Evolutionary conservation across 2,888 invertebrate genomes (phyloP).

Genomic region (Hyposoter dolosus): DNA sequence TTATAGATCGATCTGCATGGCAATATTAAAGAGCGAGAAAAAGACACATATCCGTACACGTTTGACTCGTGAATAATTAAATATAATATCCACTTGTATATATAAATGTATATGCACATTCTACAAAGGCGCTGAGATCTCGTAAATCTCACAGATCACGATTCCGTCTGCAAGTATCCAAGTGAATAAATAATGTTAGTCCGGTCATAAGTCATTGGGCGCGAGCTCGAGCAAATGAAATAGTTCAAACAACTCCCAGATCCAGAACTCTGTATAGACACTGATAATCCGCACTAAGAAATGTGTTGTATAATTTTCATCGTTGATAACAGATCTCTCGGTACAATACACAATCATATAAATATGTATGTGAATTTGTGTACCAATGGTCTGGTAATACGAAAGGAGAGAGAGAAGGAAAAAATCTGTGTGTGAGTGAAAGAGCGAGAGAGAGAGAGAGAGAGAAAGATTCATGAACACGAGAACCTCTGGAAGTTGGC

Average conservation of each 20-base stretch:
- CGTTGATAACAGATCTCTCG: constrained; percentile 43
- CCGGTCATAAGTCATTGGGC: constrained; percentile 65
- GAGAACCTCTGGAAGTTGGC: constrained; percentile 68
- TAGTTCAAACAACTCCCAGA: constrained; percentile 29
- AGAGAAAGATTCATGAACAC: constrained; percentile 7
- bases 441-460: background rate
- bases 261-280: constrained; percentile 29
- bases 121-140: constrained; percentile 45
- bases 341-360: constrained; percentile 24
- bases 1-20: constrained; percentile 41
- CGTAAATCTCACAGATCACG: constrained; percentile 63
- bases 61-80: constrained; percentile 16
- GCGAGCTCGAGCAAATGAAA: constrained; percentile 54
- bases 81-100: constrained; percentile 1
- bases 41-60: background rate
- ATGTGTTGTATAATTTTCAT: constrained; percentile 14
- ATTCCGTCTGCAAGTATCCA: constrained; percentile 50
- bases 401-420: background rate
- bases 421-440: background rate
- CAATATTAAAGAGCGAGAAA: constrained; percentile 15
- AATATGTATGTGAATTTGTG: background rate
- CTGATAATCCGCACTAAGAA: constrained; percentile 21
- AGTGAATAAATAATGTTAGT: constrained; percentile 62
- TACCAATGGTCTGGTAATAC: background rate
- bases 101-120: constrained; percentile 13